Evolutionary conservation across 2,888 invertebrate genomes (phyloP).

Genomic region (Thymelicus lineola): DNA sequence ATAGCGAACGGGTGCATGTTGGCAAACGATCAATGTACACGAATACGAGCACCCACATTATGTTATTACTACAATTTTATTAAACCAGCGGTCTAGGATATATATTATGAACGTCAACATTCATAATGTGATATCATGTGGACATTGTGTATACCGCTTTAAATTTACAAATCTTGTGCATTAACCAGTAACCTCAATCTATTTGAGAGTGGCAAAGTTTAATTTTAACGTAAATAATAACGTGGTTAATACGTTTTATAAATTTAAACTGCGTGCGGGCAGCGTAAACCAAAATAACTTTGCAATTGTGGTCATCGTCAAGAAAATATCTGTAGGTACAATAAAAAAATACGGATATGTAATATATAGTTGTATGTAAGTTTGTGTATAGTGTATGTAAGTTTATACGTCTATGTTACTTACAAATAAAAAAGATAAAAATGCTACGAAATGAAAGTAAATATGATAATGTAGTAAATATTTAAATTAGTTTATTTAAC

Average conservation of each 20-base stretch:
- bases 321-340: no score
- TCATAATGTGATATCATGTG: slow-evolving; percentile 31
- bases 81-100: slow-evolving; percentile 22
- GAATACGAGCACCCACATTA: slow-evolving; percentile 29
- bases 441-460: neutral
- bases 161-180: slow-evolving; percentile 25
- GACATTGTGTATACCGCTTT: slow-evolving; percentile 22
- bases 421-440: no score
- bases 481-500: neutral
- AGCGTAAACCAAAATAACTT: no score
- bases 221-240: neutral
- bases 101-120: slow-evolving; percentile 25
- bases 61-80: slow-evolving; percentile 25
- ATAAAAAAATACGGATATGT: no score
- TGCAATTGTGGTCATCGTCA: no score
- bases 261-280: no score
- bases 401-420: no score
- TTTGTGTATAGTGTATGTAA: no score
- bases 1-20: slow-evolving; percentile 33
- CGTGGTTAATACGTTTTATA: no score
- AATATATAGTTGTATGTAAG: no score
- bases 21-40: slow-evolving; percentile 39
- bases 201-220: neutral
- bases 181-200: slow-evolving; percentile 34
- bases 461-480: neutral